Conservation (phyloP, 2,888 invertebrate species). For the Schizotus pectinicornis region DNA sequence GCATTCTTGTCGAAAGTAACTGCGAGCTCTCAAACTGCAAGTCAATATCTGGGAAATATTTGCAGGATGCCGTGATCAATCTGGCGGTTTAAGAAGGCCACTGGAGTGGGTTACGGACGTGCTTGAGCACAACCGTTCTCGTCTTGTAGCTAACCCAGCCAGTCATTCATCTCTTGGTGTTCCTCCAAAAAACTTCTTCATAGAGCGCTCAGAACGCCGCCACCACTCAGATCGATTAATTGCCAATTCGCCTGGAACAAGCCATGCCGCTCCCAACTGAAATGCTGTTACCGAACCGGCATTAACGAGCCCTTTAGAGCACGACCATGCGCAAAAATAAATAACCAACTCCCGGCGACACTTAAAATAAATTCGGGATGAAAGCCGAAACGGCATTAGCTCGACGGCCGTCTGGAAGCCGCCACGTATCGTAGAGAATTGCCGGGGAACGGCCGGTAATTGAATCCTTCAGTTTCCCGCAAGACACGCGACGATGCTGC, state of each 20-base stretch:
- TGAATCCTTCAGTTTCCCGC: too few relatives aligned
- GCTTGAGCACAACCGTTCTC: neutral
- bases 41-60: too few relatives aligned
- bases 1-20: too few relatives aligned
- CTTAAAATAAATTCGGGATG: too few relatives aligned
- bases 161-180: neutral
- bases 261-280: slow-evolving; percentile 2
- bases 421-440: too few relatives aligned
- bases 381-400: too few relatives aligned
- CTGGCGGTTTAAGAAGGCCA: too few relatives aligned
- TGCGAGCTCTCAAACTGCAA: too few relatives aligned
- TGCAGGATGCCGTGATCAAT: too few relatives aligned
- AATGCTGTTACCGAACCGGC: slow-evolving; percentile 14
- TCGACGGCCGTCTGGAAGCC: too few relatives aligned
- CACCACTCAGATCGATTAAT: slow-evolving; percentile 8
- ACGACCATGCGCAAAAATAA: slow-evolving; percentile 14
- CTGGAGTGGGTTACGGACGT: slow-evolving; percentile 7
- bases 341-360: neutral
- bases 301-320: slow-evolving; percentile 14
- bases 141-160: neutral
- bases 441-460: too few relatives aligned
- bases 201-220: neutral
- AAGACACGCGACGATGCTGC: too few relatives aligned
- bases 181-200: neutral
- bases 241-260: slow-evolving; percentile 12